Conservation (phyloP, 2,113 vertebrate genomes). For the Nipponia nippon region DNA sequence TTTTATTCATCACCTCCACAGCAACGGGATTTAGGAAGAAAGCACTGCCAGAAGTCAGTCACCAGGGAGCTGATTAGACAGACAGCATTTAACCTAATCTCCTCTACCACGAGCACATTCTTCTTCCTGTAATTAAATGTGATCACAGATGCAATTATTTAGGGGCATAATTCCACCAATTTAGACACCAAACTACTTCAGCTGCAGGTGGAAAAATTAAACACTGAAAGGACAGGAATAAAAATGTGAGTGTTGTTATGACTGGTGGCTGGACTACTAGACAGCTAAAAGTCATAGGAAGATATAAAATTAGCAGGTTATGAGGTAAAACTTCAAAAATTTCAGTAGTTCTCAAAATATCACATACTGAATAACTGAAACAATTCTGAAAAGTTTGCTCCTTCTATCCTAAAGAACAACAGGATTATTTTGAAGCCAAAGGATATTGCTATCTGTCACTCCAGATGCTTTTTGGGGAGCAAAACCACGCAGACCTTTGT, state of each 20-base stretch:
- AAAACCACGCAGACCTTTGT: neutral
- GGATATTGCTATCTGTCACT: neutral
- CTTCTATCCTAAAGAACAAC: neutral
- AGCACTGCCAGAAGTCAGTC: conserved; percentile 2
- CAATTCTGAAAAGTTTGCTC: neutral
- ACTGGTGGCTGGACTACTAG: neutral
- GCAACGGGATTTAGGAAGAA: neutral
- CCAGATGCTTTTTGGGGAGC: neutral
- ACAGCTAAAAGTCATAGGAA: neutral
- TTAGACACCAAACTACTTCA: conserved; percentile 1
- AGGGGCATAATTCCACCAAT: conserved; percentile 27
- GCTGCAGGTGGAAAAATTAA: conserved; percentile 4
- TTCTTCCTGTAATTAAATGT: conserved; percentile 43
- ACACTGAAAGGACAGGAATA: neutral
- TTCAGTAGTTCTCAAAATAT: neutral
- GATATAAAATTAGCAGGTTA: neutral
- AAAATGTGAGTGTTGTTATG: neutral
- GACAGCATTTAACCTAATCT: conserved; percentile 24
- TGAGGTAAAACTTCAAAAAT: neutral
- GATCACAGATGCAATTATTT: conserved; percentile 35
- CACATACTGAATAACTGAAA: neutral
- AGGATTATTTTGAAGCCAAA: neutral
- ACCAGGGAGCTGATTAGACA: conserved; percentile 31
- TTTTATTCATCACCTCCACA: neutral
- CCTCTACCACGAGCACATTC: neutral